Evolutionary conservation across 2,797 vertebrate genomes (phyloP), one percentile per base, ranked within the genome.

Genomic region (Lacerta bilineata): DNA sequence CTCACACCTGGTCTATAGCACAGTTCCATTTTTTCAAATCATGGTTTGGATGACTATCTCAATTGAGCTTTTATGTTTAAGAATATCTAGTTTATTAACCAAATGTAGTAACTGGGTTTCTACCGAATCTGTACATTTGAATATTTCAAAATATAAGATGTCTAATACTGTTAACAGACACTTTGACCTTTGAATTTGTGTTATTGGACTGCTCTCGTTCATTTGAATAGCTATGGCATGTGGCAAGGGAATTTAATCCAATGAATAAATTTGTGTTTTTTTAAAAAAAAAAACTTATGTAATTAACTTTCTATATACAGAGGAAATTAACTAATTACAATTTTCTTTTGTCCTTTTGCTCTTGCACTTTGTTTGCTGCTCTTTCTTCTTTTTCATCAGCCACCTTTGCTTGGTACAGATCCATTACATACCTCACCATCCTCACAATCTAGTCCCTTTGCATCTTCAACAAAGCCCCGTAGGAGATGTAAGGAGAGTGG

Each of bases 291-390:
- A 33, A 89, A 91, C 93, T 92, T 96, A 95, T 95, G 96, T 95
- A 93, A 90, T 93, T 93, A 88, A 90, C 92, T 93, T 91, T 91
- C 20, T 95, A 85, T 92, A 88, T 94, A 88, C 93, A 87, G 86
- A 97, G 96, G 93, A 97, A 96, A 95, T 98, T 97, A 96, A 98
- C 98, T 99, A 98, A 98, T 98, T 95, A 94, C 95, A 96, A 97
- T 97, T 97, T 98, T 97, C 97, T 98, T 97, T 98, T 98, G 98
- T 98, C 97, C 97, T 96, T 98, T 96, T 97, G 97, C 94, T 96
- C 97, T 96, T 95, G 92, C 96, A 97, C 94, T 97, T 96, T 94
- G 96, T 97, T 95, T 95, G 95, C 96, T 93, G 95, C 96, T 95
- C 91, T 93, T 87, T 91, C 95, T 92, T 94, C 95, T 92, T 91